Evolutionary conservation across 2,113 vertebrate genomes (phyloP).

Genomic region (Acanthochromis polyacanthus): DNA sequence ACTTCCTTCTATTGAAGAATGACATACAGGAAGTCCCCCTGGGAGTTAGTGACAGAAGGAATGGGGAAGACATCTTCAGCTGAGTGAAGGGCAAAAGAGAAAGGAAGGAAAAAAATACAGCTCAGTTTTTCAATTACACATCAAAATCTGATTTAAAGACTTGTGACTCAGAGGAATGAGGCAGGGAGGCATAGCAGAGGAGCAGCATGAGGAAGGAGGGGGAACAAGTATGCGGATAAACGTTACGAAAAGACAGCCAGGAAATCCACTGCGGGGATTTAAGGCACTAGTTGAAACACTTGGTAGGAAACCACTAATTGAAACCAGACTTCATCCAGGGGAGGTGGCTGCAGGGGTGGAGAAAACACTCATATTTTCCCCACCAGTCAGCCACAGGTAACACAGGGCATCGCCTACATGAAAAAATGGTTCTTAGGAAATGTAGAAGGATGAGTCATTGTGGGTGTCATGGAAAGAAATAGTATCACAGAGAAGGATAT

Average conservation of each 20-base stretch:
- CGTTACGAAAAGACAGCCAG: constrained; percentile 18
- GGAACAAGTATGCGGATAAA: constrained; percentile 10
- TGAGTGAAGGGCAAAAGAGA: neutral
- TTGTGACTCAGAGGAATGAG: constrained; percentile 72
- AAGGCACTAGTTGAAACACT: constrained; percentile 5
- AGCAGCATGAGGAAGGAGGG: constrained; percentile 3
- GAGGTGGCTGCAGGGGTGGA: neutral
- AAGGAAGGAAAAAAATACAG: constrained; percentile 1
- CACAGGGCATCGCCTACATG: neutral
- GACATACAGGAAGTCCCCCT: neutral
- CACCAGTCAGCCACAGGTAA: constrained; percentile 17
- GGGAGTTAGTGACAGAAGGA: neutral
- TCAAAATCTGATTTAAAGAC: constrained; percentile 57
- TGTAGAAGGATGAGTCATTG: constrained; percentile 35
- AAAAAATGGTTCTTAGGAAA: constrained; percentile 23
- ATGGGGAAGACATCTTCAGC: neutral
- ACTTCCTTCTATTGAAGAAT: neutral
- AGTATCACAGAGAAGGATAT: neutral
- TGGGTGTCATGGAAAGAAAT: neutral
- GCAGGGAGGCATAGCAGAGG: constrained; percentile 23
- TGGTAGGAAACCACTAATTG: constrained; percentile 18
- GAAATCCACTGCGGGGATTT: constrained; percentile 42
- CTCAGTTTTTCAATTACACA: constrained; percentile 52
- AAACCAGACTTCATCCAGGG: constrained; percentile 31
- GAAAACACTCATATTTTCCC: neutral